Evolutionary conservation across 2,797 vertebrate species (phyloP).

Genomic region (Falco cherrug): DNA sequence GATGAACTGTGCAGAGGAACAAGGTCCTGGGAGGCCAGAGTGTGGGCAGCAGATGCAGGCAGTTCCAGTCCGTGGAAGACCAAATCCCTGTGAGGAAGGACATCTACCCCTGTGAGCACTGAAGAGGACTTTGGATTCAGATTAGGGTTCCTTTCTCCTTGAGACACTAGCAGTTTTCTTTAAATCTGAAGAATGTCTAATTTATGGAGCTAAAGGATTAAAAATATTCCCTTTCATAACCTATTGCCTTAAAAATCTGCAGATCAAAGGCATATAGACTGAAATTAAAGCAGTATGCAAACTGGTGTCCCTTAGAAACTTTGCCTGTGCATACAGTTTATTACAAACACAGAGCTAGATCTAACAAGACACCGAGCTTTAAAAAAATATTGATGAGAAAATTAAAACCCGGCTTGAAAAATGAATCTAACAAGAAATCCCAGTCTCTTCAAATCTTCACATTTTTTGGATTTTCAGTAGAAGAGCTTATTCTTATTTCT

Average conservation of each 20-base stretch:
- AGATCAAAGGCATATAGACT: background rate
- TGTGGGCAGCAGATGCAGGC: background rate
- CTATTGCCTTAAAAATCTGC: background rate
- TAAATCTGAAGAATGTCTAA: background rate
- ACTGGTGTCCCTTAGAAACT: background rate
- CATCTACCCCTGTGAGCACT: background rate
- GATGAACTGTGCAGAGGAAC: background rate
- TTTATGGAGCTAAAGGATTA: background rate
- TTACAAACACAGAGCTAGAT: background rate
- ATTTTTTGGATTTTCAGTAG: background rate
- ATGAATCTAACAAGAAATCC: background rate
- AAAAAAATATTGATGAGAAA: background rate
- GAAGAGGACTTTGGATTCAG: background rate
- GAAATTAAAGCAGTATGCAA: background rate
- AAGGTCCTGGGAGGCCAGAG: background rate
- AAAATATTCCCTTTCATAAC: background rate
- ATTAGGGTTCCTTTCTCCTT: background rate
- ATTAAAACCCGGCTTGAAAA: background rate
- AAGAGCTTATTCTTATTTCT: background rate
- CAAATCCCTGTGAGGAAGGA: background rate
- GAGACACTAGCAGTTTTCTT: background rate
- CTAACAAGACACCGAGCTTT: background rate
- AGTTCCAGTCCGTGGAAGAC: background rate
- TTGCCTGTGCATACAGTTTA: background rate
- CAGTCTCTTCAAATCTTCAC: background rate